Conservation (phyloP, 2,797 vertebrate genomes). For the Cryptoblepharus egeriae region DNA sequence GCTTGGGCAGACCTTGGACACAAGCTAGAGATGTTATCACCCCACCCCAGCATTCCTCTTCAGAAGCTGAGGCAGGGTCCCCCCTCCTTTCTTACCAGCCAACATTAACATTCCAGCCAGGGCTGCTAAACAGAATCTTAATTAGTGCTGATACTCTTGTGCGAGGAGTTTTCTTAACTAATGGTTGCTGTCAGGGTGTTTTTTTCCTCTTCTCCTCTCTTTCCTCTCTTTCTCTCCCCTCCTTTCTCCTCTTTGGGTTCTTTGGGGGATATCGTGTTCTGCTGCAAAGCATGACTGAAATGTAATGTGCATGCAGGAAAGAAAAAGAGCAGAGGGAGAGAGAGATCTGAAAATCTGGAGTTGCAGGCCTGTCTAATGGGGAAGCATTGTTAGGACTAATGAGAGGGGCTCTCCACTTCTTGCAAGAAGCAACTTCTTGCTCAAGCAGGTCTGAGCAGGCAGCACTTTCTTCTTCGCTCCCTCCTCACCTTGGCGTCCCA, state of each 20-base stretch:
- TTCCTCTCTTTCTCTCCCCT: neutral
- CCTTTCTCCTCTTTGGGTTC: constrained; percentile 69
- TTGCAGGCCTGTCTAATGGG: constrained; percentile 64
- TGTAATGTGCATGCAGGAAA: constrained; percentile 72
- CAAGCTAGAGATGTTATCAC: constrained; percentile 82
- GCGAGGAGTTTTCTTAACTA: constrained; percentile 81
- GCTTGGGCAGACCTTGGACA: constrained; percentile 79
- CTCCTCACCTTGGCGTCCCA: no score
- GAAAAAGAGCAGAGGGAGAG: neutral
- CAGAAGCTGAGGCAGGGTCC: constrained; percentile 67
- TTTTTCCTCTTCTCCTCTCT: constrained; percentile 28
- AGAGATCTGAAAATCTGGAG: constrained; percentile 49
- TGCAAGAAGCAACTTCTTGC: neutral
- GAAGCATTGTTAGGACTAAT: constrained; percentile 68
- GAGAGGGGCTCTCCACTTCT: constrained; percentile 46
- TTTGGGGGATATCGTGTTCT: constrained; percentile 79
- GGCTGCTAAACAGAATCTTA: constrained; percentile 84
- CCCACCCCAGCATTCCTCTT: constrained; percentile 79
- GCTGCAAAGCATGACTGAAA: constrained; percentile 80
- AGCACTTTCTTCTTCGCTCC: accelerated
- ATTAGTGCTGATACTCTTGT: constrained; percentile 82
- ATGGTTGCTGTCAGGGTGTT: constrained; percentile 79
- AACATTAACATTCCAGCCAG: constrained; percentile 85
- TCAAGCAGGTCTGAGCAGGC: neutral
- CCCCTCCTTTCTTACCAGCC: constrained; percentile 59